phyloP scores from a whole-genome alignment of 2,797 vertebrate species.

The Gadopsis bispinosus region DNA sequence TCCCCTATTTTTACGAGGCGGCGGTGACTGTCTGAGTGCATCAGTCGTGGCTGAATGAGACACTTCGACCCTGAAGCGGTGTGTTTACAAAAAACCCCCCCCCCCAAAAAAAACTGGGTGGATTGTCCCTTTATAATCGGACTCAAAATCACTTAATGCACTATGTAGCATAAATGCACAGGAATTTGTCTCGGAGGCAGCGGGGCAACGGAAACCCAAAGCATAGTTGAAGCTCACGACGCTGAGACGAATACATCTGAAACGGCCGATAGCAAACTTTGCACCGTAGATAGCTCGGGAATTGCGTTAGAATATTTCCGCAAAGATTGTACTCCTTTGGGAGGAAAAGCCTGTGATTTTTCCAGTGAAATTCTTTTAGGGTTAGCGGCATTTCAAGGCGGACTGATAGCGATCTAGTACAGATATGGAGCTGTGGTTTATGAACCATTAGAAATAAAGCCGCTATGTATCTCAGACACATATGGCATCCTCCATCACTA shows the following conservation, averaged over 20 bases:
- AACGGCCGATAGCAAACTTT: constrained; percentile 30
- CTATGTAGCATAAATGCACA: constrained; percentile 63
- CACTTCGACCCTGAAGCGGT: constrained; percentile 63
- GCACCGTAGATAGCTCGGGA: constrained; percentile 5
- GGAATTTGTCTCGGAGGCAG: constrained; percentile 62
- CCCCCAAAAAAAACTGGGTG: constrained; percentile 41
- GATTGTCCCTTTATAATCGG: constrained; percentile 70
- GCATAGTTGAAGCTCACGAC: constrained; percentile 44
- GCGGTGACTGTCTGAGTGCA: constrained; percentile 72
- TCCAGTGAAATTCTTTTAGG: constrained; percentile 9
- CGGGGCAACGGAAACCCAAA: constrained; percentile 19
- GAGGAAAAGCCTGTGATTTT: constrained; percentile 1
- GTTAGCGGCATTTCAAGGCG: constrained; percentile 19
- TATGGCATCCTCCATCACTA: constrained; percentile 70
- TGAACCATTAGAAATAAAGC: constrained; percentile 72
- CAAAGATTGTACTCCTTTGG: not conserved
- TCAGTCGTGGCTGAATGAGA: constrained; percentile 71
- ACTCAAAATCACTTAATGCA: constrained; percentile 63
- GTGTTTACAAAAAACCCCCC: constrained; percentile 32
- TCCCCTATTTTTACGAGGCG: constrained; percentile 50
- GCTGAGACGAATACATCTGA: not conserved
- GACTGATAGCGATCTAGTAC: constrained; percentile 49
- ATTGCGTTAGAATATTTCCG: not conserved
- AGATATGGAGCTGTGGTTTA: constrained; percentile 57
- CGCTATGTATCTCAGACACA: constrained; percentile 50